Evolutionary conservation across 2,888 invertebrate genomes (phyloP).

Genomic region (Cyrtodaria siliqua): DNA sequence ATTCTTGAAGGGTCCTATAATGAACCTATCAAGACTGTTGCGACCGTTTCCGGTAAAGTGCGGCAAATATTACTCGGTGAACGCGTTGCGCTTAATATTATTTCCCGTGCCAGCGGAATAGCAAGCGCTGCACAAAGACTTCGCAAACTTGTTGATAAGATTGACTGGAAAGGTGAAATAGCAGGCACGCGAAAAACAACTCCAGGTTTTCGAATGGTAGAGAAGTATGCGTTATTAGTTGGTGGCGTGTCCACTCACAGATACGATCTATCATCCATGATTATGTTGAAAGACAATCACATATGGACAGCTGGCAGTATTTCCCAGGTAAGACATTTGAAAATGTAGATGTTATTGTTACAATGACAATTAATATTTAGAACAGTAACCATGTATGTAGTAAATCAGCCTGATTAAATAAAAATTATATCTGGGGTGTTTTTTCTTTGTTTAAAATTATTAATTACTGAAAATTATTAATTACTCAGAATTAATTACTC

Average conservation of each 20-base stretch:
- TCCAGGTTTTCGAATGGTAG: slow-evolving; percentile 86
- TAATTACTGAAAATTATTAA: too few relatives aligned
- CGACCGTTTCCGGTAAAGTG: slow-evolving; percentile 84
- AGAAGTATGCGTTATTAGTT: slow-evolving; percentile 86
- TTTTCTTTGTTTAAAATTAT: too few relatives aligned
- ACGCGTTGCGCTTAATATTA: slow-evolving; percentile 85
- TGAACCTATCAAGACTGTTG: slow-evolving; percentile 78
- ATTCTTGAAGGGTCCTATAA: slow-evolving; percentile 80
- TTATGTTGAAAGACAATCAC: slow-evolving; percentile 87
- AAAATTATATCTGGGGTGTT: too few relatives aligned
- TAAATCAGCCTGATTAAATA: too few relatives aligned
- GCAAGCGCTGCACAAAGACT: slow-evolving; percentile 82
- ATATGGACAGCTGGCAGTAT: slow-evolving; percentile 85
- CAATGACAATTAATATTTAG: too few relatives aligned
- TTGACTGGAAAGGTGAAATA: slow-evolving; percentile 84
- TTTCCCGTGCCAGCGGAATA: slow-evolving; percentile 86
- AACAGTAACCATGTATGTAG: too few relatives aligned
- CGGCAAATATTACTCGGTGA: slow-evolving; percentile 85
- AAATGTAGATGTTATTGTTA: too few relatives aligned
- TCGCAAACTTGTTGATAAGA: slow-evolving; percentile 64
- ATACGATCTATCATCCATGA: slow-evolving; percentile 86
- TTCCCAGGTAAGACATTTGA: slow-evolving; percentile 82
- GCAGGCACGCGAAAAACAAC: slow-evolving; percentile 87
- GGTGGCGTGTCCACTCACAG: slow-evolving; percentile 86
- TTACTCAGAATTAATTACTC: too few relatives aligned